Conservation (phyloP, 53 echinoderm and acorn worm genomes). For the Echinometra lucunter region DNA sequence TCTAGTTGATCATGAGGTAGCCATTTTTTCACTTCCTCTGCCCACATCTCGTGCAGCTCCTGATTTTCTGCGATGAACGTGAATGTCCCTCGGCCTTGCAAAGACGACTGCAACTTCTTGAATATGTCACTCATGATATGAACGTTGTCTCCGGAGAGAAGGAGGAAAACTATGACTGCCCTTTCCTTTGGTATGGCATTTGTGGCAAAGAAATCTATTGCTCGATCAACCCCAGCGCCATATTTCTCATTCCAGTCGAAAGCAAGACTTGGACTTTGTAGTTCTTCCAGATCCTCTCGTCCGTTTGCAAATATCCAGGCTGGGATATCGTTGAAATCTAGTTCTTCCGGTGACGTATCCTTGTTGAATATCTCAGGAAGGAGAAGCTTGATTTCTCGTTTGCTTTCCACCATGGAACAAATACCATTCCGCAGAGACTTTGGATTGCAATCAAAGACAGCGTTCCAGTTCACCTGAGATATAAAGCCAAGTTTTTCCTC, state of each 20-base stretch:
- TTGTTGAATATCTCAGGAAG: constrained; percentile 64
- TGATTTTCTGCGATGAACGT: constrained; percentile 66
- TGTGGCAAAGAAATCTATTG: constrained; percentile 68
- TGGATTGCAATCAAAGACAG: constrained; percentile 79
- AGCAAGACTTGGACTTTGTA: constrained; percentile 33
- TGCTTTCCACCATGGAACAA: constrained; percentile 64
- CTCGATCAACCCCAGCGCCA: constrained; percentile 71
- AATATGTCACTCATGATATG: constrained; percentile 78
- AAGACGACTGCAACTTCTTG: constrained; percentile 74
- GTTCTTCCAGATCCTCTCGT: constrained; percentile 67
- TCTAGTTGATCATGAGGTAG: constrained; percentile 8
- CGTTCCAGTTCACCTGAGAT: constrained; percentile 73
- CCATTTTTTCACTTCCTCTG: constrained; percentile 39
- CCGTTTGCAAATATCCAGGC: constrained; percentile 85
- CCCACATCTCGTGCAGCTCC: constrained; percentile 38
- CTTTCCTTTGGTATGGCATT: constrained; percentile 73
- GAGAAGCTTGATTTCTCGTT: constrained; percentile 70
- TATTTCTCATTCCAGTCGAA: constrained; percentile 74
- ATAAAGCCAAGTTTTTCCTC: constrained; percentile 69
- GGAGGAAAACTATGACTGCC: constrained; percentile 70
- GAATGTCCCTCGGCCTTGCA: constrained; percentile 64
- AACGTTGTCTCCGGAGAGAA: constrained; percentile 74
- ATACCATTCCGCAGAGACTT: constrained; percentile 72
- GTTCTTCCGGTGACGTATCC: constrained; percentile 46
- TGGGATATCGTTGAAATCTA: constrained; percentile 74